Base-by-base conservation (phyloP, 2,113 vertebrate genomes). In the Taxidea taxus region DNA sequence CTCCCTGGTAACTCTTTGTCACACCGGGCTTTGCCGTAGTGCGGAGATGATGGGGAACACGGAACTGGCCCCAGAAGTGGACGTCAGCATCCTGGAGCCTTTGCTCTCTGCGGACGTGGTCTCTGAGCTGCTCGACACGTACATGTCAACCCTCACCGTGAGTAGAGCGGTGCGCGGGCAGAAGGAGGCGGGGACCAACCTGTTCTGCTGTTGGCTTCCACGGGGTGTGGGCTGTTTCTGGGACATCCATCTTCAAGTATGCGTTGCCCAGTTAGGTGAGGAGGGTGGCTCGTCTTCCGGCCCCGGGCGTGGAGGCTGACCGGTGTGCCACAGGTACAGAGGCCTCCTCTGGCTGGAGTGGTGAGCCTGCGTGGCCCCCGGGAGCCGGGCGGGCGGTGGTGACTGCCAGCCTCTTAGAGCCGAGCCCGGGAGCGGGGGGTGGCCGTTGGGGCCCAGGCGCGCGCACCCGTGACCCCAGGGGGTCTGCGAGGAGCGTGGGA, bases 31-130 rank as follows among this genome's bases (percentile, higher is more conserved):
- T 93, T 87, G 29, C 81, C 92, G 25, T 89, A 99, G 99, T 91
- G 42, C 70, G 47, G 99, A 99, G 98, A 99, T 99, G 99, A 99
- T 99, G 99, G 99, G 99, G 34, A 99, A 99, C 93, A 97, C 98
- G 49, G 99, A 99, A 77, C 98, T 99, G 23, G 97, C 96, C 62
- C 99, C 99, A 0, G 99, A 99, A 98, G 99, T 99, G 94, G 99
- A 99, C 62, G 99, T 99, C 42, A 98, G 98, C 95, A 93, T 97
- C 91, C 97, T 99, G 98, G 98, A 99, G 95, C 96, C 99, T 87
- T 98, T 99, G 83, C 98, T 99, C 56, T 99, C 99, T 0, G 98
- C 99, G 91, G 98, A 98, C 0, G 99, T 99, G 89, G 98, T 99
- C 92, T 98, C 99, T 7, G 97, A 99, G n/a, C 99, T 99, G 86